A percentile compares a stretch with the other conserved stretches of the same genome.
Evolutionary conservation across 2,113 vertebrate genomes (phyloP).

Genomic region (Rhizomys pruinosus): DNA sequence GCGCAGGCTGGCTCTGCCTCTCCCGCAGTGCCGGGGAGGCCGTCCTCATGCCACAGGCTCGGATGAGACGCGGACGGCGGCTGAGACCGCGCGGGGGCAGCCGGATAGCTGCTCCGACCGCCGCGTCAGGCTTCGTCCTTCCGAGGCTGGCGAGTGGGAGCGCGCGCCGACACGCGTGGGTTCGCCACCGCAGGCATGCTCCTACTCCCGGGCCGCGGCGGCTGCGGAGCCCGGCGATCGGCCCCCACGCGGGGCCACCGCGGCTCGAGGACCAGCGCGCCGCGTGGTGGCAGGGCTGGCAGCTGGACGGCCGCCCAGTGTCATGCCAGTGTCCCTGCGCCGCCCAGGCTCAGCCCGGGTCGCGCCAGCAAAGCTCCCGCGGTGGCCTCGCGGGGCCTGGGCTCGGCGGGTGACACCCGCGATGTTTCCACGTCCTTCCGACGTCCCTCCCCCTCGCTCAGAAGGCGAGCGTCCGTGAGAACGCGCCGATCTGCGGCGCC

Average conservation of each 20-base stretch:
- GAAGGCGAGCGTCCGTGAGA: not conserved
- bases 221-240: slow-evolving; percentile 59
- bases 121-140: slow-evolving; percentile 53
- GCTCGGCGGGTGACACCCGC: slow-evolving; percentile 61
- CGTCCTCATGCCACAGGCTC: slow-evolving; percentile 68
- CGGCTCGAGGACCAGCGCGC: slow-evolving; percentile 63
- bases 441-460: slow-evolving; percentile 62
- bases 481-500: not conserved
- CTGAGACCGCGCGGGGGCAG: slow-evolving; percentile 38
- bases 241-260: slow-evolving; percentile 58
- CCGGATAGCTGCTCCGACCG: slow-evolving; percentile 40
- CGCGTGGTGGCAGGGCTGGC: slow-evolving; percentile 74
- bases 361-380: slow-evolving; percentile 68
- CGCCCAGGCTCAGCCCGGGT: slow-evolving; percentile 65
- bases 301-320: slow-evolving; percentile 76
- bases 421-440: slow-evolving; percentile 76
- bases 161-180: slow-evolving; percentile 63
- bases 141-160: slow-evolving; percentile 41
- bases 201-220: slow-evolving; percentile 61
- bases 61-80: not conserved
- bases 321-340: slow-evolving; percentile 76
- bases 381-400: slow-evolving; percentile 64
- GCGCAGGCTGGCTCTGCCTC: slow-evolving; percentile 10
- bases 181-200: slow-evolving; percentile 59
- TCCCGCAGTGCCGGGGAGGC: slow-evolving; percentile 59